Evolutionary conservation across 2,888 invertebrate species (phyloP), one percentile per base, ranked within the genome.

Genomic region (Calliphora vomitoria): DNA sequence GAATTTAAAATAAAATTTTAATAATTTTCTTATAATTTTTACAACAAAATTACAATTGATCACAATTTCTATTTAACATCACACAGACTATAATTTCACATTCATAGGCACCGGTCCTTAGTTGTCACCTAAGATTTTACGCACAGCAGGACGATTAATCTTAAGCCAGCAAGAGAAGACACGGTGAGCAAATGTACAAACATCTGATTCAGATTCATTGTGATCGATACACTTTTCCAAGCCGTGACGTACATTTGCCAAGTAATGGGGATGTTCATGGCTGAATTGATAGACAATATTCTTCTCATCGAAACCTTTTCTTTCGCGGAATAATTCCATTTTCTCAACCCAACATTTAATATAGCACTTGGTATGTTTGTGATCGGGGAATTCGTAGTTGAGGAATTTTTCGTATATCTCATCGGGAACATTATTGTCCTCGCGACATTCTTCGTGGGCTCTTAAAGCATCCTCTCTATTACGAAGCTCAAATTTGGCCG

Each of bases 311-410:
- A 90, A 93, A 3, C 93, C 93, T 38, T 89, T 90, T 8, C 71
- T 87, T 5, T 91, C 91, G 0, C 90, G 90, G 78, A 93, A 93
- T 0, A 93, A 84, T 0, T 91, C 93, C 90, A 93, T 91, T 88
- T 93, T 92, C 81, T 91, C 92, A n/a, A 93, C 89, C 84, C 93
- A 92, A 78, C 93, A 93, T 88, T 92, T 92, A 3, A 93, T 90
- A 78, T 93, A 93, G 89, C 93, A 93, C 18, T 90, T 91, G 58
- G 93, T 93, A 62, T 88, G 91, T 10, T 91, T 91, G 78, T 93
- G 93, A 11, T 91, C 89, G 4, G 92, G 91, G 79, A 93, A 93
- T 25, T 92, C 92, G 41, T 91, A 93, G 66, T 90, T 92, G 74
- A 89, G 87, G 85, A 89, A 93, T 89, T 93, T 90, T 31, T 93